Percentiles rank a stretch among this genome's conserved stretches.
phyloP scores from a whole-genome alignment of 1,140 invertebrate species.

The Brachionus paranguensis region DNA sequence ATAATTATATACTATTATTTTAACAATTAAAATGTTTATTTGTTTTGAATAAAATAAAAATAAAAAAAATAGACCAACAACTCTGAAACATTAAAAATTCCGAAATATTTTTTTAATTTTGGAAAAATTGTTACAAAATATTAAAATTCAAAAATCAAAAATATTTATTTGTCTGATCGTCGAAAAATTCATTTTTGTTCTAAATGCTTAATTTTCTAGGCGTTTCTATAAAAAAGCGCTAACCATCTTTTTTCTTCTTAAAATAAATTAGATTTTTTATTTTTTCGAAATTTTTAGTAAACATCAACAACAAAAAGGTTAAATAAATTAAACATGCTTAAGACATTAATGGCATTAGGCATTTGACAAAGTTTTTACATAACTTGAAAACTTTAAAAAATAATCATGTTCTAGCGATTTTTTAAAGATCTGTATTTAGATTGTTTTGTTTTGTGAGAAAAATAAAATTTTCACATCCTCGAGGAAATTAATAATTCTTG shows the following conservation, averaged over 20 bases:
- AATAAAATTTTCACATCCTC: neutral
- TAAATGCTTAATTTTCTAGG: neutral
- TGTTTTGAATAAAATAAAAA: neutral
- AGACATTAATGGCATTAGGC: neutral
- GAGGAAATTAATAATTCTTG: neutral
- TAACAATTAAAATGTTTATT: neutral
- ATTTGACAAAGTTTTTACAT: neutral
- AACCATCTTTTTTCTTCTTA: neutral
- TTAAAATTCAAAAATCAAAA: no score
- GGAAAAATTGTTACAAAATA: no score
- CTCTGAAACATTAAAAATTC: neutral
- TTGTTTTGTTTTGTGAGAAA: neutral
- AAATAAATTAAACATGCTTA: neutral
- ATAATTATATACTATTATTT: neutral
- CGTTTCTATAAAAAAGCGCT: neutral
- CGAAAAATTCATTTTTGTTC: neutral
- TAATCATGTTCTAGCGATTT: neutral
- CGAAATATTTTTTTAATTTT: neutral
- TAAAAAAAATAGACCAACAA: neutral
- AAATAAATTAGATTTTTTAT: neutral
- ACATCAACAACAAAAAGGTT: neutral
- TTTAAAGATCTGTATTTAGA: neutral
- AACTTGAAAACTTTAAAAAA: neutral
- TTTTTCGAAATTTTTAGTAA: neutral
- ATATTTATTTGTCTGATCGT: neutral